Base-by-base conservation (phyloP, 2,113 vertebrate species). In the Oncorhynchus masou region DNA sequence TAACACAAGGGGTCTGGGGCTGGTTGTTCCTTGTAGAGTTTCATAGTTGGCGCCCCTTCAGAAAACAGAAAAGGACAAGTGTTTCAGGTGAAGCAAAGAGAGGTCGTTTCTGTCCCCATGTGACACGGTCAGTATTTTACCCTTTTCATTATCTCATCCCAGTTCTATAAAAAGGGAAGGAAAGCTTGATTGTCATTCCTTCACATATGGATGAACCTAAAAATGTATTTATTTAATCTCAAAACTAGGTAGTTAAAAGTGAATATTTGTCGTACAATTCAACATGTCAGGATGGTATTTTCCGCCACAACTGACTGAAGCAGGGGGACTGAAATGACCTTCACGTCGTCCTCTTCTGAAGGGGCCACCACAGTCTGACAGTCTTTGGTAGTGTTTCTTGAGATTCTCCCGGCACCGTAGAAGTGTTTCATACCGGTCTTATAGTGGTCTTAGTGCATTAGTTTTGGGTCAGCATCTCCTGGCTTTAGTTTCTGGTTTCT, bases 401-500 rank as follows among this genome's bases (percentile, higher is more conserved):
- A 86, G 87, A 89, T 88, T 86, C 90, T 92, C 89, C 88, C 88
- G 90, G 88, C 91, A 92, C 92, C 91, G 87, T 94, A 91, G 92
- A 91, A 85, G 89, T 92, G 90, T 90, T 91, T 89, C 91, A 92
- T 92, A 88, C 91, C 90, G 91, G 89, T 91, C 89, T 90, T 89
- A 88, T 94, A 92, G 92, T 93, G 90, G 88, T 94, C 75, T 88
- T 94, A 91, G 92, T 94, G 92, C 88, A 90, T 92, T 93, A 93
- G 92, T 91, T 92, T 84, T 89, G 89, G 91, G 89, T 89, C 87
- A 78, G 90, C 83, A 86, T 81, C 87, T 88, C 70, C 90, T 88
- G 89, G 91, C 84, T 71, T 78, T 91, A 92, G 88, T 92, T 91
- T 91, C 90, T 90, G 89, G 83, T 91, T 90, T 90, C 87, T 94